A percentile compares a stretch with the other conserved stretches of the same genome.
Evolutionary conservation across 2,797 vertebrate species (phyloP).

Genomic region (Vultur gryphus): DNA sequence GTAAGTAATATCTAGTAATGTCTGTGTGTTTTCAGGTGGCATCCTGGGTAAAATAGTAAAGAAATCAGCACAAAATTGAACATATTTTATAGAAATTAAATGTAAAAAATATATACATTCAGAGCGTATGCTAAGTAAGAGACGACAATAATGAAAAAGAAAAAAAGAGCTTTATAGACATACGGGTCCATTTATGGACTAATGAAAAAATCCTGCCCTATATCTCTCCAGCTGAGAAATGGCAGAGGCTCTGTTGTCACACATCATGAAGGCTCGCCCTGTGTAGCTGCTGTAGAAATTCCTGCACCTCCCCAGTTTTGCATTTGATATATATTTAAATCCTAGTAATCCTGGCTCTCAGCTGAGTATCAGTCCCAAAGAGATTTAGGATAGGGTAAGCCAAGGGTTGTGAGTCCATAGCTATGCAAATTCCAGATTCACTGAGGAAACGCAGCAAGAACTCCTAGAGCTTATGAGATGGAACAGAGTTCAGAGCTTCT

Average conservation of each 20-base stretch:
- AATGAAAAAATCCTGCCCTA: constrained; percentile 9
- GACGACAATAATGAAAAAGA: background rate
- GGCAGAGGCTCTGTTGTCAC: background rate
- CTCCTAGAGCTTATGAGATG: constrained; percentile 33
- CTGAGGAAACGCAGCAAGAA: background rate
- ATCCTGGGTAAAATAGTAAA: background rate
- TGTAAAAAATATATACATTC: background rate
- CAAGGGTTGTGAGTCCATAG: constrained; percentile 48
- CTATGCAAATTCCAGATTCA: constrained; percentile 55
- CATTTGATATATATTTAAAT: constrained; percentile 52
- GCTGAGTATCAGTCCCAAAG: constrained; percentile 31
- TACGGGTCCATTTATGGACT: constrained; percentile 6
- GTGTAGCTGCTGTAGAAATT: constrained; percentile 31
- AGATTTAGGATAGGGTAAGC: constrained; percentile 42
- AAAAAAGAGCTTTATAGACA: background rate
- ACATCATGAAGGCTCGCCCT: background rate
- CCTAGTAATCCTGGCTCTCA: constrained; percentile 47
- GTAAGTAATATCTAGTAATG: background rate
- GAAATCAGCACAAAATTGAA: background rate
- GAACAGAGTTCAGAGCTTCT: constrained; percentile 49
- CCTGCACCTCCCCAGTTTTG: background rate
- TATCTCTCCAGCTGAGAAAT: constrained; percentile 25
- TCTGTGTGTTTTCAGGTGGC: background rate
- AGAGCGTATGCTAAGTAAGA: background rate
- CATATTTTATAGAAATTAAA: background rate